Evolutionary conservation across 2,797 vertebrate species (phyloP).

Genomic region (Falco naumanni): DNA sequence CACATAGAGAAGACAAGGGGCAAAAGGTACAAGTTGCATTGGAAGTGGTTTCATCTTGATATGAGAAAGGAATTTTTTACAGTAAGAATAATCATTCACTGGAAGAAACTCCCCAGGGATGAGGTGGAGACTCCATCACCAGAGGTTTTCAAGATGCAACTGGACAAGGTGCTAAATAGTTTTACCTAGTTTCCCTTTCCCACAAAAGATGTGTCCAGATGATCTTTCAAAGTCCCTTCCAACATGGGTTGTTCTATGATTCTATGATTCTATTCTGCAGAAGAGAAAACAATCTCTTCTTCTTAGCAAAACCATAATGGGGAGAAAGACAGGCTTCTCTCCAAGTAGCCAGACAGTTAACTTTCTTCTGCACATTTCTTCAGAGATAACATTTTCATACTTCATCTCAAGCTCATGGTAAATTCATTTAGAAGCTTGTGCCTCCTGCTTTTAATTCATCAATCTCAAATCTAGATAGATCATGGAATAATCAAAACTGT

Average conservation of each 20-base stretch:
- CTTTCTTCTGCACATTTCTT: not conserved
- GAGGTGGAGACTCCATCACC: not conserved
- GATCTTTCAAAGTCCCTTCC: not conserved
- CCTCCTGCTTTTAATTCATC: not conserved
- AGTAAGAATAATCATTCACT: not conserved
- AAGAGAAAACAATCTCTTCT: not conserved
- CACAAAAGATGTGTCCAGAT: not conserved
- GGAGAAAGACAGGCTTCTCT: not conserved
- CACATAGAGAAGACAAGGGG: not conserved
- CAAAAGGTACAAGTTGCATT: not conserved
- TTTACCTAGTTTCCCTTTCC: not conserved
- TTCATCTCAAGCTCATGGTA: not conserved
- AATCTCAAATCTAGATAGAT: not conserved
- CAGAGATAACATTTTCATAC: not conserved
- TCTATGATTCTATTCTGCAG: not conserved
- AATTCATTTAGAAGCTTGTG: not conserved
- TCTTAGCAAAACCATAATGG: not conserved
- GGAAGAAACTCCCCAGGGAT: not conserved
- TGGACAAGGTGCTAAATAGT: not conserved
- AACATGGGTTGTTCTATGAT: not conserved
- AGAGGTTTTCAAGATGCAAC: not conserved
- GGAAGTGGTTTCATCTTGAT: not conserved
- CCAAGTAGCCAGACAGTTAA: not conserved
- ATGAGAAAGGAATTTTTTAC: not conserved
- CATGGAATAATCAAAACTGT: not conserved